Base-by-base conservation (phyloP, 2,113 vertebrate genomes). In the Vimba vimba region DNA sequence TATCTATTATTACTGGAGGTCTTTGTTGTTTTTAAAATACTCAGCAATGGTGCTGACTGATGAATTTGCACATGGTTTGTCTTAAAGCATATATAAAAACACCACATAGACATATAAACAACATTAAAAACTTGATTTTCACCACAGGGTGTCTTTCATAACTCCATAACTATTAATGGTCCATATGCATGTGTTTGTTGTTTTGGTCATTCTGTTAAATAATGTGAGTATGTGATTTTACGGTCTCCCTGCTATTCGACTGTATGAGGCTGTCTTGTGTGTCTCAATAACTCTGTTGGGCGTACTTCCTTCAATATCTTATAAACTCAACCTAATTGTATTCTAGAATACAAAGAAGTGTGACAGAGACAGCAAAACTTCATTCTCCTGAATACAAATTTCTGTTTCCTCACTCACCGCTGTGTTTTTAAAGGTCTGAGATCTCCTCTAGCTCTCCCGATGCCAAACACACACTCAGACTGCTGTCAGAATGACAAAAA, bases 341-440 rank as follows among this genome's bases (percentile, higher is more conserved):
- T 21, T 75, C 43, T 27, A 62, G 4, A 62, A 27, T 25, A 25
- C 6, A 1, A 75, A 25, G 43, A 25, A 15, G 43, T 47, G 71
- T 75, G 71, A 75, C 23, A 25, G 23, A 75, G 71, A 47, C 43
- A 15, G 43, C 43, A 47, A n/a, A 74, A 47, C 47, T 50, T 30
- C 13, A 77, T 11, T 77, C 15, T 50, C 45, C 17, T 77, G 7
- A 55, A 55, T 52, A 19, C 25, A 55, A 21, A 33, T 71, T 39
- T 33, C 7, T 21, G 17, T 23, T 71, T 71, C 68, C 33, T 71
- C 68, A 11, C 19, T 39, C 33, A 30, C 50, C 19, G 47, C 50
- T 77, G 75, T 36, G 25, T 3, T 52, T 57, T 9, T 39, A 85
- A 69, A 77, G 55, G 69, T 75, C 59, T 62, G 69, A 50, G 55